A percentile compares a stretch with the other conserved stretches of the same genome.
phyloP scores from a whole-genome alignment of 1,140 invertebrate species.

The Bradynema listronoti region DNA sequence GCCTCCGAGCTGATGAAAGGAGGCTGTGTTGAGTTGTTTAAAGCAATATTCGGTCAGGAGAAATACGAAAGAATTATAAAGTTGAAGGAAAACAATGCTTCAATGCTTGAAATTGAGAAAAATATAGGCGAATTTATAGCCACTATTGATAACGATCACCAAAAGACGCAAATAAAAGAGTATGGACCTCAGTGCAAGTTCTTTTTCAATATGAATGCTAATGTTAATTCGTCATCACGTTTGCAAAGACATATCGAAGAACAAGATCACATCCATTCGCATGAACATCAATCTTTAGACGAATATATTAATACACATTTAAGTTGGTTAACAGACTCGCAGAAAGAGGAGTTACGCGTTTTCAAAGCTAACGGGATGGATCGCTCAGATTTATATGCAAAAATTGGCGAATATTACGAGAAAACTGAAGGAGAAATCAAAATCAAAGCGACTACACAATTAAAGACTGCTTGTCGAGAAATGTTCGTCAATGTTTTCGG shows the following conservation, averaged over 20 bases:
- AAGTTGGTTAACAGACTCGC: conserved; percentile 15
- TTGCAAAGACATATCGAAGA: conserved; percentile 2
- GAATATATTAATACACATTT: conserved; percentile 29
- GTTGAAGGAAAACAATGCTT: conserved; percentile 35
- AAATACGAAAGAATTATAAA: conserved; percentile 27
- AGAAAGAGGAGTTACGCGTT: conserved; percentile 21
- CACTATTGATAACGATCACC: conserved; percentile 23
- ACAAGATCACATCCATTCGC: conserved; percentile 14
- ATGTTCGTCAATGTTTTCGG: conserved; percentile 33
- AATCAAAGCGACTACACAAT: conserved; percentile 17
- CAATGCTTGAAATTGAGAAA: conserved; percentile 8
- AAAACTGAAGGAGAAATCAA: conserved; percentile 20
- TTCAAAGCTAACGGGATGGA: conserved; percentile 18
- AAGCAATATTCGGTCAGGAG: conserved; percentile 14
- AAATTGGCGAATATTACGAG: conserved; percentile 23
- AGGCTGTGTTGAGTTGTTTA: conserved; percentile 28
- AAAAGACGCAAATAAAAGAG: conserved; percentile 21
- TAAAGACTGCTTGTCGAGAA: conserved; percentile 32
- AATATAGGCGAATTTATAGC: conserved; percentile 36
- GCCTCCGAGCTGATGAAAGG: conserved; percentile 25
- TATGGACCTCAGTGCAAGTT: conserved; percentile 30
- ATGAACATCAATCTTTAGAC: conserved; percentile 21
- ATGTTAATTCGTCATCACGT: conserved; percentile 1
- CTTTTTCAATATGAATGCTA: conserved; percentile 18
- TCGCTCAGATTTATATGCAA: conserved; percentile 10